Evolutionary conservation across 2,888 invertebrate species (phyloP), one percentile per base, ranked within the genome.

Genomic region (Calliopum simillimum): DNA sequence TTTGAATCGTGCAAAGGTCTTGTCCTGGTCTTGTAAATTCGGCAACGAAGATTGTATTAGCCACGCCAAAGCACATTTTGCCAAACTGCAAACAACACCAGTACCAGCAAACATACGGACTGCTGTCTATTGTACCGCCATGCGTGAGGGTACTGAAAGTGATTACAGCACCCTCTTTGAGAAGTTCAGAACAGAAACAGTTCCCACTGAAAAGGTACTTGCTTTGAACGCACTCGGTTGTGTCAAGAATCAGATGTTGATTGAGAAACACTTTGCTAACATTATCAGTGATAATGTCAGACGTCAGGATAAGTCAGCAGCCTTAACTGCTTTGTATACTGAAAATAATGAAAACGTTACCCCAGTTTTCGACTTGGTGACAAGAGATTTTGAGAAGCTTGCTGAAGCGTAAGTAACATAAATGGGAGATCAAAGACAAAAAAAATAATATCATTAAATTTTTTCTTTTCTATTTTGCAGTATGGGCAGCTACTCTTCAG

Each of bases 61-160:
- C 0, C 86, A 89, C 33, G 85, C 89, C 0, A 80, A 82, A 14
- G 69, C 73, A 21, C 78, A 87, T 44, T 91, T 89, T 75, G 74
- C 75, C 8, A 79, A 75, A 2, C 51, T 77, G n/a, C 53, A 72
- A 6, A 61, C 59, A 14, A 71, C 73, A 89, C 70, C 72, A 5
- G 80, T 90, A 41, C 87, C 89, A 23, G 88, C 89, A 6, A 92
- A 95, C 79, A 88, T 91, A 64, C 91, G 93, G 65, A 85, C 88
- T 25, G 88, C 90, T 63, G 92, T 95, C 0, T 95, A 94, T 85
- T 95, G 95, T 81, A 90, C 89, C 21, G 93, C 89, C 2, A 87
- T 96, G 11, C 89, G 90, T n/a, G 82, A 89, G 43, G 93, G 93
- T 0, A 86, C 85, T 0, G 77, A 81, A n/a, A 80, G 81, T 0